Evolutionary conservation across 2,888 invertebrate genomes (phyloP), one percentile per base, ranked within the genome.

Genomic region (Xestia ashworthii): DNA sequence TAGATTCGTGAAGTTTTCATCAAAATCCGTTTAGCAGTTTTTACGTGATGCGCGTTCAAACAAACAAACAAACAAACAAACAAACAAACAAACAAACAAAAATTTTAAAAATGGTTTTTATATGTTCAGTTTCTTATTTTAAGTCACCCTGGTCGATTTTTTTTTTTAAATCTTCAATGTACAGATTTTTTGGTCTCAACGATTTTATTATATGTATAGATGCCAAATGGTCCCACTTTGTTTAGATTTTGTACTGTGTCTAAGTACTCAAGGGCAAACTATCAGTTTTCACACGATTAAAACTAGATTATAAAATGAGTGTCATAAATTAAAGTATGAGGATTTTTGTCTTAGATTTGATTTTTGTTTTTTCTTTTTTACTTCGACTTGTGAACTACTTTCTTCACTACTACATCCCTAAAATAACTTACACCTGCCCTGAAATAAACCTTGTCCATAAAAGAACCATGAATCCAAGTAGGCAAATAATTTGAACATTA

Each of bases 401-500:
- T 55, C 12, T 25, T 25, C 25, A 58, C 14, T 58, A 14, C 58
- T 58, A 14, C 58, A 0, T 32, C 46, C 11, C 22, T 11, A 32
- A 46, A 11, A 32, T 32, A n/a, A 22, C 22, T 1, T 22, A 53
- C 9, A 19, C 11, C 38, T 3, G 16, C 8, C 12, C n/a, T 12
- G 5, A 14, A 25, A 70, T 14, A 4, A 25, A 41, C 41, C 4
- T 41, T 41, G 8, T 1, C 16, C 32, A 11, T 76, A 32, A 53
- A 44, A n/a, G 0, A 50, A 32, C 16, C 22, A 50, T 62, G 4
- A 41, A 41, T 16, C 44, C 12, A 70, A 50, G 46, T 25, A 53
- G n/a, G 5, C n/a, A 44, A 73, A 58, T n/a, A 71, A 67, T 53
- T 16, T 48, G 48, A 22, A 67, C 16, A 68, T 64, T 53, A 25